phyloP scores from a whole-genome alignment of 1,140 invertebrate genomes.

The Cotesia typhae region DNA sequence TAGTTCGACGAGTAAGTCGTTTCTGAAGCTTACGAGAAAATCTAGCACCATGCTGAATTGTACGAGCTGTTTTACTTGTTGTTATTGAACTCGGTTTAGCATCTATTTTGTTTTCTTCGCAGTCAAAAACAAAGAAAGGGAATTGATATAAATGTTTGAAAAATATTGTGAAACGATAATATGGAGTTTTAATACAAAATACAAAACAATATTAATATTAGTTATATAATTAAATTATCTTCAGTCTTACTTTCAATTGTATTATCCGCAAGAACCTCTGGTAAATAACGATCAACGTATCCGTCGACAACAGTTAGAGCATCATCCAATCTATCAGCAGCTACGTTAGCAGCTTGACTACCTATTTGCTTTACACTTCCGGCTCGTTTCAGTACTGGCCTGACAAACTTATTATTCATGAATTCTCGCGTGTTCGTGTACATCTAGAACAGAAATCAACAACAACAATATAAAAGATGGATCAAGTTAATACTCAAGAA shows the following conservation, averaged over 20 bases:
- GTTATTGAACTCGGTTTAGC: constrained; percentile 35
- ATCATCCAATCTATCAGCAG: constrained; percentile 75
- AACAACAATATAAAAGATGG: constrained; percentile 15
- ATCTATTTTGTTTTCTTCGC: constrained; percentile 20
- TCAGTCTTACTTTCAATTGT: constrained; percentile 55
- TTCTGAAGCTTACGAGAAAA: constrained; percentile 76
- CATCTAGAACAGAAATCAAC: constrained; percentile 67
- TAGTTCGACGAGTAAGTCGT: constrained; percentile 76
- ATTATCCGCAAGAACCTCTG: constrained; percentile 71
- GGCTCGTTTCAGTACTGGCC: constrained; percentile 75
- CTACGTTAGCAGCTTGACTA: constrained; percentile 74
- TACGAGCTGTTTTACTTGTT: constrained; percentile 70
- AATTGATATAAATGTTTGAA: constrained; percentile 24
- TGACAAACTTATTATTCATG: constrained; percentile 72
- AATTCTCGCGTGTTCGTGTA: constrained; percentile 80
- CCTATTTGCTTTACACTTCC: constrained; percentile 81
- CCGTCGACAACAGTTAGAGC: constrained; percentile 79
- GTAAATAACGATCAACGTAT: constrained; percentile 82
- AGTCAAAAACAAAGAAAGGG: constrained; percentile 1
- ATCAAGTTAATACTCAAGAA: neutral
- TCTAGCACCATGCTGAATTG: constrained; percentile 78
- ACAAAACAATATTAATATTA: neutral
- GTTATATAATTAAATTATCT: neutral
- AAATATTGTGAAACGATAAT: neutral
- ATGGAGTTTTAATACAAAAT: neutral